Evolutionary conservation across 2,888 invertebrate genomes (phyloP), one percentile per base, ranked within the genome.

Genomic region (Alsophila aescularia): DNA sequence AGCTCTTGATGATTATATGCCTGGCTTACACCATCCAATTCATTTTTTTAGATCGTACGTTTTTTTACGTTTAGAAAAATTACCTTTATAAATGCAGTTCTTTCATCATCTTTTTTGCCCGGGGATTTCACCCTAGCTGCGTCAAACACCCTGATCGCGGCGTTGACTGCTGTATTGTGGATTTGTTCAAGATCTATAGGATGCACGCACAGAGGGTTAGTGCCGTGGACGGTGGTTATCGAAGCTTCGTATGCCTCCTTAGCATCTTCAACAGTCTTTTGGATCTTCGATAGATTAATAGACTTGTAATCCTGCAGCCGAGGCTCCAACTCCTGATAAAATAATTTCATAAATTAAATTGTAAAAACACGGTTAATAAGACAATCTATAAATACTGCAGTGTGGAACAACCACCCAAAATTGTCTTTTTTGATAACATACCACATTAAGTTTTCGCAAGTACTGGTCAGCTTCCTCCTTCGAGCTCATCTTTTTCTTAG

Each of bases 31-130:
- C n/a, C n/a, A n/a, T n/a, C n/a, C n/a, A n/a, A n/a, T n/a, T n/a
- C n/a, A n/a, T n/a, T n/a, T n/a, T n/a, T n/a, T n/a, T n/a, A n/a
- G n/a, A n/a, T n/a, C n/a, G n/a, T n/a, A n/a, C n/a, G n/a, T n/a
- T n/a, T n/a, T n/a, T n/a, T n/a, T n/a, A n/a, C n/a, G n/a, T n/a
- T n/a, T n/a, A n/a, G n/a, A n/a, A n/a, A n/a, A 24, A 24, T 8
- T 24, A 56, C 40, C 45, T 52, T 6, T 37, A 47, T 29, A 18
- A 47, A 47, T 6, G 18, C 29, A 31, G 29, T 37, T 32, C 54
- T 58, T 6, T 61, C 65, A 1, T 52, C 34, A 4, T 65, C 65
- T 13, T 12, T 41, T n/a, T 31, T 18, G 7, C 31, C 35, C 0
- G 36, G 9, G 6, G 18, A n/a, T 13, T 8, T 21, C n/a, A 43